phyloP scores from a whole-genome alignment of 2,888 invertebrate genomes.

The Pseudeuparius sepicola region DNA sequence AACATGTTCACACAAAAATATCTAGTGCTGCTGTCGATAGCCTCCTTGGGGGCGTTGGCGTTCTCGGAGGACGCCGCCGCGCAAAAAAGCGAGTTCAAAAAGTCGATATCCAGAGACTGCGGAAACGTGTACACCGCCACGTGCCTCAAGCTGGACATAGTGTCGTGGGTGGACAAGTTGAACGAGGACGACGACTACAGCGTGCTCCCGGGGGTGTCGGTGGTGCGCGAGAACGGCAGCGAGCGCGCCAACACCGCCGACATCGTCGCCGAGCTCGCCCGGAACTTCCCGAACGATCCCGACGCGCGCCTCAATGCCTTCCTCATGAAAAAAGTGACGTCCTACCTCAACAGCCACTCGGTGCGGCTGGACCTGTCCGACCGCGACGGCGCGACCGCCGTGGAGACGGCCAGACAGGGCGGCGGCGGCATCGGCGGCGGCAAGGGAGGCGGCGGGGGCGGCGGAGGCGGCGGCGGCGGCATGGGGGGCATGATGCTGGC shows the following conservation, averaged over 20 bases:
- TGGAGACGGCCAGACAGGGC: slow-evolving; percentile 34
- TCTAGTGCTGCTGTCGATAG: too few relatives aligned
- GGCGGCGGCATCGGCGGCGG: slow-evolving; percentile 42
- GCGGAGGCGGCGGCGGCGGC: slow-evolving; percentile 41
- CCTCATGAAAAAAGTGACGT: slow-evolving; percentile 58
- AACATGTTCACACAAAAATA: too few relatives aligned
- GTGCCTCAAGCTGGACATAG: slow-evolving; percentile 68
- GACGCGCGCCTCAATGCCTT: slow-evolving; percentile 67
- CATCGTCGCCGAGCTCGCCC: slow-evolving; percentile 63
- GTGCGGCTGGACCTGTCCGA: slow-evolving; percentile 56
- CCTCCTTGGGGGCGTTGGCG: too few relatives aligned
- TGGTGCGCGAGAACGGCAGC: slow-evolving; percentile 53
- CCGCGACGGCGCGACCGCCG: slow-evolving; percentile 48
- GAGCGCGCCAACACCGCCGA: slow-evolving; percentile 49
- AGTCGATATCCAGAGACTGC: slow-evolving; percentile 42
- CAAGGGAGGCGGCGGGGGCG: slow-evolving; percentile 42
- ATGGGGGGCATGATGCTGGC: slow-evolving; percentile 41
- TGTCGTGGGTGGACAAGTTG: slow-evolving; percentile 64
- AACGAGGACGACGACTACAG: slow-evolving; percentile 59
- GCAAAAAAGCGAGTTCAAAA: slow-evolving; percentile 32
- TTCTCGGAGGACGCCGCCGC: too few relatives aligned
- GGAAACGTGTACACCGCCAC: slow-evolving; percentile 54
- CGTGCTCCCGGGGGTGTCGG: slow-evolving; percentile 63
- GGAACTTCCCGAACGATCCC: slow-evolving; percentile 63
- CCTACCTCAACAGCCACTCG: slow-evolving; percentile 62